Evolutionary conservation across 2,888 invertebrate genomes (phyloP), one percentile per base, ranked within the genome.

Genomic region (Aleiodes testaceus): DNA sequence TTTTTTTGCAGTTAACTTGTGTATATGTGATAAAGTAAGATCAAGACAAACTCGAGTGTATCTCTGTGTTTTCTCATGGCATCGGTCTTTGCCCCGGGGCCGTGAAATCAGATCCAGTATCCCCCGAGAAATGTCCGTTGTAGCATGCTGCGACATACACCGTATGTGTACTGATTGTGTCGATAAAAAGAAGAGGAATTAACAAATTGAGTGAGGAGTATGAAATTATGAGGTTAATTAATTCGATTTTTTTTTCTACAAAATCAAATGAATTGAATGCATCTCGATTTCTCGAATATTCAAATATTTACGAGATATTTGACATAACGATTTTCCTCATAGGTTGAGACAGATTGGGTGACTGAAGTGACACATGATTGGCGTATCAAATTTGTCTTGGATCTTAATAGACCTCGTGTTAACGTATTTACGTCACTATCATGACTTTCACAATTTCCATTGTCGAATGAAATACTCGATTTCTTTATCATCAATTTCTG

Each of bases 81-180:
- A 72, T 70, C 70, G 66, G 59, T 63, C 49, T 70, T 53, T 64
- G 66, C 70, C 74, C 72, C 67, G 66, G 67, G 74, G 74, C 74
- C 71, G 71, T 73, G 74, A 75, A 75, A 75, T 75, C 74, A 73
- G 74, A 75, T 75, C 72, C 72, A 75, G 74, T 75, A 67, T 73
- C 50, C 65, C 61, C 52, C 68, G 44, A 49, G 55, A 66, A 66
- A 36, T 30, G 30, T 50, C 61, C 52, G 50, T 69, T 52, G 63
- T 53, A 53, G 45, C 55, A 44, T 63, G 63, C 44, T 16, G 55
- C 53, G 45, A 44, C 69, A 69, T 30, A 22, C 50, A 45, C 12
- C 44, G 44, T 14, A 52, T 45, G 42, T 36, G 59, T 26, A 36
- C 12, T 49, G 36, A 36, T 36, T 11, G 49, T 11, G 49, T 52